These are phyloP conservation scores for Paraplagusia blochii DNA, from an alignment of 2,113 vertebrate species.

Conservation along the genomic window DNA sequence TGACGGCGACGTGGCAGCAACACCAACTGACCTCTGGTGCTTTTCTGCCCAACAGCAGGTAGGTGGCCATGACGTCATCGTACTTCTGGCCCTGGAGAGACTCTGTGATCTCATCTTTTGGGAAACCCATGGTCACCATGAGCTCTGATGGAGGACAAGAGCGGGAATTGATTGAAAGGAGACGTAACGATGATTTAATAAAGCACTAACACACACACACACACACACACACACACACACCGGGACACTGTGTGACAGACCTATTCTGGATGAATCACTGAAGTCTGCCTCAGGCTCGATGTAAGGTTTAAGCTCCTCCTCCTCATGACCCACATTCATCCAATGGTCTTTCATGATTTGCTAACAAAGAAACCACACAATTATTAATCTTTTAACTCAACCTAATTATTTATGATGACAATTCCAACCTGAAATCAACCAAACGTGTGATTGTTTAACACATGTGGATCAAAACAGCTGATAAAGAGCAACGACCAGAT, in stretches of 20 bases:
- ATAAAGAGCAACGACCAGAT: conserved; percentile 17
- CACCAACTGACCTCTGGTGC: conserved; percentile 84
- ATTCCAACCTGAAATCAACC: not conserved
- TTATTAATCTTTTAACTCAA: conserved; percentile 2
- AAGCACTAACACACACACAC: conserved; percentile 22
- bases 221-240: conserved; percentile 43
- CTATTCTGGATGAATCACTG: conserved; percentile 90
- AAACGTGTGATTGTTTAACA: not conserved
- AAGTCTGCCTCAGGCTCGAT: conserved; percentile 90
- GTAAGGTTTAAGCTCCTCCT: conserved; percentile 93
- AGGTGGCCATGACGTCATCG: conserved; percentile 96
- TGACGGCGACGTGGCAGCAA: conserved; percentile 3
- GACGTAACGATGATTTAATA: not conserved
- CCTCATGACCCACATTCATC: conserved; percentile 96
- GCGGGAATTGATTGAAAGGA: conserved; percentile 11
- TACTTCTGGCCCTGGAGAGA: conserved; percentile 92
- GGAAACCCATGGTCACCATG: conserved; percentile 98
- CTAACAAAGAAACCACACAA: conserved; percentile 64
- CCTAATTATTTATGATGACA: conserved; percentile 5
- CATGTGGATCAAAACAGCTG: not conserved
- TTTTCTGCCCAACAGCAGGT: conserved; percentile 93
- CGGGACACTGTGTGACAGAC: conserved; percentile 69
- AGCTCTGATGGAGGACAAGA: conserved; percentile 77
- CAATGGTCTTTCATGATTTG: conserved; percentile 99
- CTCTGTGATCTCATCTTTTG: conserved; percentile 93